A percentile compares a stretch with the other conserved stretches of the same genome.
Conservation (phyloP, 2,797 vertebrate species). For the Anabas testudineus region DNA sequence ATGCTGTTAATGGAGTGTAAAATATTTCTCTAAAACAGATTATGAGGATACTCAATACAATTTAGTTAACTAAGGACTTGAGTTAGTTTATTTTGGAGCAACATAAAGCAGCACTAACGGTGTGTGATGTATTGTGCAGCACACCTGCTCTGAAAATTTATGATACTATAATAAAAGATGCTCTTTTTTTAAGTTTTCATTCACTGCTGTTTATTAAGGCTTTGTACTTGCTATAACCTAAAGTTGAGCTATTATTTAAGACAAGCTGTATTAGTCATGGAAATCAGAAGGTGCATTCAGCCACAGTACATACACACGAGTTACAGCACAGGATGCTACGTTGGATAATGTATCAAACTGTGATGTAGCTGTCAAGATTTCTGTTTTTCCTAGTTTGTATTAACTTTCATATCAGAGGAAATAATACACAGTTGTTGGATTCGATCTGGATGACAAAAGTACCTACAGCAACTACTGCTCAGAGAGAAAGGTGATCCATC, state of each 20-base stretch:
- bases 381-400: constrained; percentile 64
- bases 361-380: constrained; percentile 59
- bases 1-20: neutral
- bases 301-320: constrained; percentile 26
- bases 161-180: neutral
- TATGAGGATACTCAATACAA: too few relatives aligned
- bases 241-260: constrained; percentile 43
- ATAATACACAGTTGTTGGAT: constrained; percentile 61
- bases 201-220: constrained; percentile 17
- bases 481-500: constrained; percentile 55
- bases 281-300: constrained; percentile 42
- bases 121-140: neutral
- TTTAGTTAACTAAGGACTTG: too few relatives aligned
- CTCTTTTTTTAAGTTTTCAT: constrained; percentile 1
- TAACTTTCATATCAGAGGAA: constrained; percentile 60
- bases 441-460: constrained; percentile 63
- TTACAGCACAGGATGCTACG: constrained; percentile 33
- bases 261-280: constrained; percentile 15
- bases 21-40: neutral
- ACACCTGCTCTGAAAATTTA: constrained; percentile 25
- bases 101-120: constrained; percentile 9
- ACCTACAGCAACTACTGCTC: constrained; percentile 54
- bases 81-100: too few relatives aligned
- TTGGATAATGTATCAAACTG: constrained; percentile 56
- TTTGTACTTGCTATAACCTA: constrained; percentile 32